Base-by-base conservation (phyloP, 2,113 vertebrate species). In the Chlorodrepanis virens region DNA sequence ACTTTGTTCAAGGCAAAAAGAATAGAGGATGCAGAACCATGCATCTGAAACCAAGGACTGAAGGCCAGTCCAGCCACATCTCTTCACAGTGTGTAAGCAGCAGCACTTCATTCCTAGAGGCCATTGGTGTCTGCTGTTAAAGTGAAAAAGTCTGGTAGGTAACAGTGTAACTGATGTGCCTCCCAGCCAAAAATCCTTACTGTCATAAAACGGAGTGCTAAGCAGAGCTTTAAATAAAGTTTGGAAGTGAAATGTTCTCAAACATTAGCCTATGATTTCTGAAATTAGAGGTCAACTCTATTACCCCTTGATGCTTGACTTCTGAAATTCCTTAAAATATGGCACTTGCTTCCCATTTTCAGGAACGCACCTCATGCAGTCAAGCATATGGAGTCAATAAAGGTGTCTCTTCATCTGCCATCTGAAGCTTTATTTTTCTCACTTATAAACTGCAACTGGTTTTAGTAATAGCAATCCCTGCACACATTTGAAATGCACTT, bases 261-360 rank as follows among this genome's bases (percentile, higher is more conserved):
- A 96, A 90, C 45, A 75, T 96, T 95, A 94, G 83, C 49, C 31
- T 77, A 75, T 90, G 87, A 92, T 92, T 97, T 97, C 94, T 83
- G 74, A 97, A 97, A 97, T 95, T 90, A 94, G 84, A 97, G 94
- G 91, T 94, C 91, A 97, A 97, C 74, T 96, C 90, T 96, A 97
- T 94, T 97, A 97, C 49, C 74, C 92, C 80, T 90, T 90, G 79
- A 97, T 93, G 92, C 94, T 86, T 93, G 93, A 96, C 86, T 97
- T 97, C 85, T 86, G 86, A 96, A 95, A 94, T 96, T 94, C 89
- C 90, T 96, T 95, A 89, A 97, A 97, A 97, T 92, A 95, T 49
- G 60, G 54, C 75, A 96, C 82, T 95, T 76, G 69, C 84, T 87
- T 97, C 83, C 81, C 92, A 75, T 95, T 96, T 96, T 83, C 85